Percentiles rank a stretch among this genome's conserved stretches.
Evolutionary conservation across 2,888 invertebrate genomes (phyloP).

Genomic region (Plagodis dolabraria): DNA sequence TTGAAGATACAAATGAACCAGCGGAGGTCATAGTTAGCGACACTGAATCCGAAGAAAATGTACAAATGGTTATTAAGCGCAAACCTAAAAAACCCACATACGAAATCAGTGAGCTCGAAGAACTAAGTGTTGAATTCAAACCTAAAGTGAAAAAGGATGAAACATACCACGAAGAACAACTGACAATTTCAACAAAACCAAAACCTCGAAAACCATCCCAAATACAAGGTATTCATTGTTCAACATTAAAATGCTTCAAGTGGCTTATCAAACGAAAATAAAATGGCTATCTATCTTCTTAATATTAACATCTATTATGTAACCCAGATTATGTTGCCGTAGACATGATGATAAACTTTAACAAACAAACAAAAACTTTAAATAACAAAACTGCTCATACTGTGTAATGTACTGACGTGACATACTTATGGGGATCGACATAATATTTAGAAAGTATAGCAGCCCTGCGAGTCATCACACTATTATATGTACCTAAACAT

Average conservation of each 20-base stretch:
- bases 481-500: too few relatives aligned
- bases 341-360: too few relatives aligned
- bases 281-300: too few relatives aligned
- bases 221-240: slow-evolving; percentile 84
- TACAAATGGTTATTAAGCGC: slow-evolving; percentile 78
- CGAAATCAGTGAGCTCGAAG: slow-evolving; percentile 86
- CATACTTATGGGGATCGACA: too few relatives aligned
- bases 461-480: too few relatives aligned
- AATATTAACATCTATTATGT: too few relatives aligned
- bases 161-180: slow-evolving; percentile 86
- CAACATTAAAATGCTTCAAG: neutral
- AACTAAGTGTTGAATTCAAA: slow-evolving; percentile 84
- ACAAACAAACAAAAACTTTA: too few relatives aligned
- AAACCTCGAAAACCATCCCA: slow-evolving; percentile 86
- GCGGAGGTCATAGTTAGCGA: slow-evolving; percentile 88
- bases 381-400: too few relatives aligned
- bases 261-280: slow-evolving; percentile 7
- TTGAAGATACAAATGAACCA: slow-evolving; percentile 86
- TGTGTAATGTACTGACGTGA: too few relatives aligned
- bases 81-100: slow-evolving; percentile 82
- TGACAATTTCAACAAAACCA: slow-evolving; percentile 88
- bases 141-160: slow-evolving; percentile 70
- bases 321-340: too few relatives aligned
- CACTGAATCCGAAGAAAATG: slow-evolving; percentile 85
- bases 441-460: too few relatives aligned